These are phyloP conservation scores for Syngnathus floridae DNA, from an alignment of 2,113 vertebrate genomes.

Conservation along the genomic window DNA sequence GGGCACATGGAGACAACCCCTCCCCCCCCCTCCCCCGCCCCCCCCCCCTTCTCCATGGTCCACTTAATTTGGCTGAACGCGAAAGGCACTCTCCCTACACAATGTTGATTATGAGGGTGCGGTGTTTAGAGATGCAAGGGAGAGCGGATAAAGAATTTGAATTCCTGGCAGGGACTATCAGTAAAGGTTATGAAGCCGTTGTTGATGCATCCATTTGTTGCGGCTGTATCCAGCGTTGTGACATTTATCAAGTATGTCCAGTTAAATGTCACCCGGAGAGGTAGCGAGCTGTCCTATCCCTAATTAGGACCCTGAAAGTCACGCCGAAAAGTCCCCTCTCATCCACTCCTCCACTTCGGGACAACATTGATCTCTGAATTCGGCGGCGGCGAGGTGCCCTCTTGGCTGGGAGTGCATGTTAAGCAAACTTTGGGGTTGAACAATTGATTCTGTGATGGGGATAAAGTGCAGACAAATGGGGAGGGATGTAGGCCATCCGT, in stretches of 20 bases:
- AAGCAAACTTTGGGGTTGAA: slow-evolving; percentile 67
- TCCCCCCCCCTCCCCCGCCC: neutral
- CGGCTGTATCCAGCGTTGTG: slow-evolving; percentile 67
- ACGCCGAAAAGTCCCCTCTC: slow-evolving; percentile 63
- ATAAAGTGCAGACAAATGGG: slow-evolving; percentile 73
- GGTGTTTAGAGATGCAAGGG: slow-evolving; percentile 55
- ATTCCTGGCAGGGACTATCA: slow-evolving; percentile 71
- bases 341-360: slow-evolving; percentile 55
- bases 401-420: slow-evolving; percentile 43
- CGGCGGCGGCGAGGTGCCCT: neutral
- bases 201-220: slow-evolving; percentile 71
- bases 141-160: slow-evolving; percentile 62
- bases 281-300: slow-evolving; percentile 63
- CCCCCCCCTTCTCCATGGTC: neutral
- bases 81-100: slow-evolving; percentile 17
- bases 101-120: slow-evolving; percentile 52
- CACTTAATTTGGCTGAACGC: slow-evolving; percentile 37
- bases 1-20: slow-evolving; percentile 8
- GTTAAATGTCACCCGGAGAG: slow-evolving; percentile 65
- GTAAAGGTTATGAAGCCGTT: slow-evolving; percentile 76
- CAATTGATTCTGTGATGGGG: slow-evolving; percentile 68
- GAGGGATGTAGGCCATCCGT: slow-evolving; percentile 72
- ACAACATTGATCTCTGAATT: slow-evolving; percentile 55
- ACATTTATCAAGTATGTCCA: slow-evolving; percentile 70
- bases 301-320: slow-evolving; percentile 65